Conservation (phyloP, 2,113 vertebrate genomes). For the Carassius auratus region DNA sequence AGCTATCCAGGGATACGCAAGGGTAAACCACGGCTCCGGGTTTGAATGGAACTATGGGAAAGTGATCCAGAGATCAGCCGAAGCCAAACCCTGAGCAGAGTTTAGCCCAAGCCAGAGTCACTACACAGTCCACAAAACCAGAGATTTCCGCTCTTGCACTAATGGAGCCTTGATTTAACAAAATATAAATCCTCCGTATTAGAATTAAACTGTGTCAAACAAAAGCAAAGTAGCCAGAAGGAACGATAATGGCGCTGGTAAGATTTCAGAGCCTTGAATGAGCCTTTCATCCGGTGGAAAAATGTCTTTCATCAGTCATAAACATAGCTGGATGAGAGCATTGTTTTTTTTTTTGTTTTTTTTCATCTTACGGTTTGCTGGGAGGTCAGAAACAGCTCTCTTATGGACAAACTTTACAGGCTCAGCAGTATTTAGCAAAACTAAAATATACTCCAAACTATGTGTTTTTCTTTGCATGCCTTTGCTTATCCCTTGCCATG, state of each 20-base stretch:
- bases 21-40: constrained; percentile 63
- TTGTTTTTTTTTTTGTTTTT: constrained; percentile 32
- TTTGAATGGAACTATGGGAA: constrained; percentile 64
- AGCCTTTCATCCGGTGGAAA: constrained; percentile 22
- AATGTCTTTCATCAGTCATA: constrained; percentile 33
- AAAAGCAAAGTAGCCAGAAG: constrained; percentile 48
- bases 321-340: constrained; percentile 26
- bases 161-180: constrained; percentile 49
- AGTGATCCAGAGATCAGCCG: constrained; percentile 59
- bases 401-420: constrained; percentile 7
- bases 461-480: constrained; percentile 51
- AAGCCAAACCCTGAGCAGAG: constrained; percentile 63
- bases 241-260: constrained; percentile 24
- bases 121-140: constrained; percentile 70
- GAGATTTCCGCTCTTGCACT: constrained; percentile 54
- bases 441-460: constrained; percentile 37
- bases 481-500: constrained; percentile 36
- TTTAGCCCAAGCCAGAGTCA: constrained; percentile 59
- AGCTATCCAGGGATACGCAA: constrained; percentile 54
- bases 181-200: constrained; percentile 54
- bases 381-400: constrained; percentile 10
- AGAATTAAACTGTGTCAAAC: constrained; percentile 51
- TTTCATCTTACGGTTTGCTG: constrained; percentile 22
- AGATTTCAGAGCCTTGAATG: constrained; percentile 25
- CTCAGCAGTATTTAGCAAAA: constrained; percentile 34